phyloP scores from a whole-genome alignment of 2,113 vertebrate genomes.

The Podiceps cristatus region DNA sequence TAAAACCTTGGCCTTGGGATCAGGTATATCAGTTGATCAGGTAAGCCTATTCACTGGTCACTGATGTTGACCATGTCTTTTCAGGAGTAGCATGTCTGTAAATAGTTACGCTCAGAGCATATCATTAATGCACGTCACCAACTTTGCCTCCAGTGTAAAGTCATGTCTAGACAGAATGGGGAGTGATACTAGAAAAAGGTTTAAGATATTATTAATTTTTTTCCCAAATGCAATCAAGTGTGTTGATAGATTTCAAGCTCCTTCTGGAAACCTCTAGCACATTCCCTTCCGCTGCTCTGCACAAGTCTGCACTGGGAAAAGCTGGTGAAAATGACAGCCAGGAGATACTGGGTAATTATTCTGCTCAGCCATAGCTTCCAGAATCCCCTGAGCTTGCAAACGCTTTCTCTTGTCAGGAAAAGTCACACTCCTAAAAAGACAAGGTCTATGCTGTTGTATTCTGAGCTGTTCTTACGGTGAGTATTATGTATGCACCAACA shows the following conservation, averaged over 20 bases:
- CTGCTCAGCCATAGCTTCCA: neutral
- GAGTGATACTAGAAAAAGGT: neutral
- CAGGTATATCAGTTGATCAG: neutral
- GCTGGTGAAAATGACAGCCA: neutral
- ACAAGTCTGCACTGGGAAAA: neutral
- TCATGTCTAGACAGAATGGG: neutral
- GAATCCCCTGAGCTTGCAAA: neutral
- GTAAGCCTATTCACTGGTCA: neutral
- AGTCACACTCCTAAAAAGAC: neutral
- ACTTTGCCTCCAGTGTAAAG: neutral
- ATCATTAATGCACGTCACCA: neutral
- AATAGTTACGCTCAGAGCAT: neutral
- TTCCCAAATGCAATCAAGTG: neutral
- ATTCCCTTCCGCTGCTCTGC: conserved; percentile 8
- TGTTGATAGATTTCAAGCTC: neutral
- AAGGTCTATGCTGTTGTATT: neutral
- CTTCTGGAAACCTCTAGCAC: neutral
- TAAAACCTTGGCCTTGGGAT: neutral
- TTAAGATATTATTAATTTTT: neutral
- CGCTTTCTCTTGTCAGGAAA: neutral
- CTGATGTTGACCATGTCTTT: neutral
- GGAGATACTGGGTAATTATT: neutral
- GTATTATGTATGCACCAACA: neutral
- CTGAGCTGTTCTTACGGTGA: neutral
- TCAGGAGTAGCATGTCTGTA: neutral